These are phyloP conservation scores for Varanus salvator DNA, from an alignment of 2,113 vertebrate genomes.

Conservation along the genomic window DNA sequence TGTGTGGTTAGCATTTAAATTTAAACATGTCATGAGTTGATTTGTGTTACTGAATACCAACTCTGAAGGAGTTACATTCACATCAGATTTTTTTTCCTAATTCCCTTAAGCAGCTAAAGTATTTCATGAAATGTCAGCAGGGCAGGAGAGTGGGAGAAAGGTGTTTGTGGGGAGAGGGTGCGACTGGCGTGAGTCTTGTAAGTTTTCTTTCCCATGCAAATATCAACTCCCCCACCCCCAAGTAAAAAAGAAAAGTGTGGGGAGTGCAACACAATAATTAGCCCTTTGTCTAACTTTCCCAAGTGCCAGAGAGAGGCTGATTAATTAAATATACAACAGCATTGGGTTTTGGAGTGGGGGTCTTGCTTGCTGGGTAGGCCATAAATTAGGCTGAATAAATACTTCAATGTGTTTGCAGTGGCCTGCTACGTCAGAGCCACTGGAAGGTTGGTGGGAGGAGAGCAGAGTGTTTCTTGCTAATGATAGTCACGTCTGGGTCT, in stretches of 20 bases:
- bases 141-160: constrained; percentile 69
- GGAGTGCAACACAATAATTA: constrained; percentile 86
- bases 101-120: constrained; percentile 88
- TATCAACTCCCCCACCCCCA: constrained; percentile 54
- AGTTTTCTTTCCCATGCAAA: constrained; percentile 85
- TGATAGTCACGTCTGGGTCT: constrained; percentile 97
- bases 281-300: constrained; percentile 89
- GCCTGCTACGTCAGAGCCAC: constrained; percentile 78
- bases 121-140: constrained; percentile 87
- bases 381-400: constrained; percentile 89
- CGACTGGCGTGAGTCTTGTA: constrained; percentile 56
- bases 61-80: constrained; percentile 85
- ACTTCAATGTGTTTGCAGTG: constrained; percentile 86
- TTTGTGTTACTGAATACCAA: constrained; percentile 87
- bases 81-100: constrained; percentile 81
- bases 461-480: constrained; percentile 86
- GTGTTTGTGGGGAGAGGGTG: constrained; percentile 64
- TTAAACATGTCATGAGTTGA: constrained; percentile 90
- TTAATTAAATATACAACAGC: constrained; percentile 89
- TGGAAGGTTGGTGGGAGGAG: constrained; percentile 83
- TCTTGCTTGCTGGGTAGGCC: constrained; percentile 80
- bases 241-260: constrained; percentile 75
- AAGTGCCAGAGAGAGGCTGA: constrained; percentile 85
- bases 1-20: constrained; percentile 91
- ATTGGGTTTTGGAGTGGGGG: constrained; percentile 85